Base-by-base conservation (phyloP, 2,113 vertebrate genomes). In the Puffinus mauretanicus region DNA sequence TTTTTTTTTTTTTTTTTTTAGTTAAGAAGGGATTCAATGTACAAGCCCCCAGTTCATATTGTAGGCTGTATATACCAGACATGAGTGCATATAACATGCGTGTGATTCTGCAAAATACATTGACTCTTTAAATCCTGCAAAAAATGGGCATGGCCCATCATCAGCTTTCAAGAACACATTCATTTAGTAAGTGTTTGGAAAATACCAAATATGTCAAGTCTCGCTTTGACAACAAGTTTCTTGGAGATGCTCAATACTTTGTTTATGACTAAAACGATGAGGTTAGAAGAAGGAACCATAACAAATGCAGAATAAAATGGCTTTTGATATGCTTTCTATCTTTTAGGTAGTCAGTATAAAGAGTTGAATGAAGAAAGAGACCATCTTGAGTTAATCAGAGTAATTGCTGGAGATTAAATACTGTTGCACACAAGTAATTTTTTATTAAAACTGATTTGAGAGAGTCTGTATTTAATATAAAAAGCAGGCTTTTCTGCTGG, bases 401-500 rank as follows among this genome's bases (percentile, higher is more conserved):
- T 95, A 96, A 97, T 96, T 96, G 88, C 75, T 87, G 60, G 72
- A 94, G 83, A 96, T 97, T 96, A 95, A 96, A 95, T 97, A 83
- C 52, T 94, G 70, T 84, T 94, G 67, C 70, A 85, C 62, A 61
- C 46, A 94, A 94, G 91, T 93, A 96, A 94, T 91, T 85, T 95
- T 95, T 96, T 95, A 96, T 96, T 90, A 93, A 96, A 97, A 97
- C 73, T 90, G 96, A 97, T 97, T 81, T 85, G 86, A 85, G 72
- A 73, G 66, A 89, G 88, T 94, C 94, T 97, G 91, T 82, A 83
- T 96, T 97, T 94, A 97, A 97, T 97, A 96, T 94, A 93, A 93
- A 95, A 95, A 97, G 46, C 96, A 97, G 95, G 62, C 81, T 82
- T 66, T 95, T 84, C 94, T 97, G 76, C 96, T 98, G 98, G 95